phyloP scores from a whole-genome alignment of 2,888 invertebrate species.

The Drosophila yooni region DNA sequence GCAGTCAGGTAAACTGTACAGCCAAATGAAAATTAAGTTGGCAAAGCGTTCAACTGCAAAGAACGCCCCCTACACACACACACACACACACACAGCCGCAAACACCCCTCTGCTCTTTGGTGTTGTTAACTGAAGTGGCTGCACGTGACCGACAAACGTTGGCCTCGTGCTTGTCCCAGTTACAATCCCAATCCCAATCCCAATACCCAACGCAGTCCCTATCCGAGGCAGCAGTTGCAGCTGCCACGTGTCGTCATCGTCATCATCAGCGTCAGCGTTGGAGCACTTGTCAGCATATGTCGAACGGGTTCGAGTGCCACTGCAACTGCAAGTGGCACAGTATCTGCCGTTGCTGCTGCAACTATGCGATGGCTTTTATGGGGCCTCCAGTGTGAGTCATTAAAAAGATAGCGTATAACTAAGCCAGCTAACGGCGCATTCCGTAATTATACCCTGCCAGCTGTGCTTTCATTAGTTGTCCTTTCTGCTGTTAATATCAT shows the following conservation, averaged over 20 bases:
- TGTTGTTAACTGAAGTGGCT: constrained; percentile 67
- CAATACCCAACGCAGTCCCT: constrained; percentile 10
- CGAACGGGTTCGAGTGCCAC: constrained; percentile 53
- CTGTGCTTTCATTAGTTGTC: constrained; percentile 41
- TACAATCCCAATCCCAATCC: constrained; percentile 23
- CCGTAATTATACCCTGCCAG: constrained; percentile 47
- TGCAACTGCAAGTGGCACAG: constrained; percentile 51
- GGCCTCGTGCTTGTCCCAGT: constrained; percentile 17
- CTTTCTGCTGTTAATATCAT: constrained; percentile 55
- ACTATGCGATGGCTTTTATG: constrained; percentile 53
- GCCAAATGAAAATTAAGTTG: constrained; percentile 71
- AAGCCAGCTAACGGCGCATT: constrained; percentile 55
- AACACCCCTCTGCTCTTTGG: neutral
- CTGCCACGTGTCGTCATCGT: constrained; percentile 62
- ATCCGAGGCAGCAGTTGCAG: constrained; percentile 34
- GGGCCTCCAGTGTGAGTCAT: constrained; percentile 59
- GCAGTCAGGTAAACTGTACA: constrained; percentile 57
- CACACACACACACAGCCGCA: neutral
- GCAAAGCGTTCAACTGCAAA: constrained; percentile 61
- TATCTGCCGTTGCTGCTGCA: constrained; percentile 15
- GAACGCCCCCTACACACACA: constrained; percentile 23
- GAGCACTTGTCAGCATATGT: constrained; percentile 79
- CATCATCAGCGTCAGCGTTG: constrained; percentile 23
- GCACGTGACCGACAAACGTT: constrained; percentile 77
- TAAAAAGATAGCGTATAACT: constrained; percentile 58